Evolutionary conservation across 2,888 invertebrate species (phyloP).

Genomic region (Aphodius granarius): DNA sequence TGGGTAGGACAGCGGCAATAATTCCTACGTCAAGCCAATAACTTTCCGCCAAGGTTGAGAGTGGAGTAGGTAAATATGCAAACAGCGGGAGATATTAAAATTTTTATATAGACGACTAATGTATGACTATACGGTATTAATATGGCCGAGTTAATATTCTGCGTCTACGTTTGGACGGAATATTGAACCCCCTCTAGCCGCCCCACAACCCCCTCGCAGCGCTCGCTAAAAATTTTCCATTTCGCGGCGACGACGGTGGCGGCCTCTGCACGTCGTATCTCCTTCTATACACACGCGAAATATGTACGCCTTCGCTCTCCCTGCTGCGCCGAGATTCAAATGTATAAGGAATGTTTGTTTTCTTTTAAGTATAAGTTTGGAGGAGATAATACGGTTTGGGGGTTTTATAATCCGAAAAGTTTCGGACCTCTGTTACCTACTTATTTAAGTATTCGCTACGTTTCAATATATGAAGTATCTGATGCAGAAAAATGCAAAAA

Average conservation of each 20-base stretch:
- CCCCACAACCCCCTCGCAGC: neutral
- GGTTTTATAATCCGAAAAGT: neutral
- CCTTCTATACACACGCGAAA: neutral
- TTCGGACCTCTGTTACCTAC: no score
- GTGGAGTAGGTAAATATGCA: constrained; percentile 2
- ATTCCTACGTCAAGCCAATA: constrained; percentile 6
- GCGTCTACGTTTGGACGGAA: neutral
- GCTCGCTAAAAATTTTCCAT: neutral
- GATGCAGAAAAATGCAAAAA: no score
- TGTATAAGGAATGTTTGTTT: neutral
- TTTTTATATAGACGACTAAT: constrained; percentile 16
- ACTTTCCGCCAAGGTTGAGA: constrained; percentile 4
- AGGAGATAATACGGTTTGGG: neutral
- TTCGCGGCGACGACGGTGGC: neutral
- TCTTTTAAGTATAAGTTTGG: neutral
- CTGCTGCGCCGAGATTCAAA: neutral
- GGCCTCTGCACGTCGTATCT: neutral
- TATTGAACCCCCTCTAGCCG: neutral
- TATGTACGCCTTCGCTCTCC: neutral
- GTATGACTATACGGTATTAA: constrained; percentile 22
- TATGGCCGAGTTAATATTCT: constrained; percentile 19
- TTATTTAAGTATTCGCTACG: no score
- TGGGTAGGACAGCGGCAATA: constrained; percentile 1
- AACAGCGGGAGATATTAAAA: constrained; percentile 20
- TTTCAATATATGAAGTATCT: no score